A percentile compares a stretch with the other conserved stretches of the same genome.
phyloP scores from a whole-genome alignment of 2,797 vertebrate genomes.

The Dryobates pubescens region DNA sequence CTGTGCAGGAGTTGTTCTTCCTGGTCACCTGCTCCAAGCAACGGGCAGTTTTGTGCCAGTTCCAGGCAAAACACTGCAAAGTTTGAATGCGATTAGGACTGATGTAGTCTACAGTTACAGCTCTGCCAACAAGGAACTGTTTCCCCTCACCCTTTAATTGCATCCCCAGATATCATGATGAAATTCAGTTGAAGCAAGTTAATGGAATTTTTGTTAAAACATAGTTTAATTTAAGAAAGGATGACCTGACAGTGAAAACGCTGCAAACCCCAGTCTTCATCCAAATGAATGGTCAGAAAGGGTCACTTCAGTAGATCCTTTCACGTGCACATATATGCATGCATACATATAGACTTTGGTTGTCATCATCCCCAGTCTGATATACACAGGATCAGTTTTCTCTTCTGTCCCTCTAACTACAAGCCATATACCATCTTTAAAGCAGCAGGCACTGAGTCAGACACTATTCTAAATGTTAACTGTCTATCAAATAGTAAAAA shows the following conservation, averaged over 20 bases:
- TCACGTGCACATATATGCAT: background rate
- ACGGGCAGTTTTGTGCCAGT: background rate
- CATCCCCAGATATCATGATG: background rate
- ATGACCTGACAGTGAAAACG: background rate
- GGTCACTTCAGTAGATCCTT: background rate
- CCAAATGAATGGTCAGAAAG: background rate
- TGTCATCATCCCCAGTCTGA: background rate
- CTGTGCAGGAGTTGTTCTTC: background rate
- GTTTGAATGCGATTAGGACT: background rate
- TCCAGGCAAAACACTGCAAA: background rate
- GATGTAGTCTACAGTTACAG: background rate
- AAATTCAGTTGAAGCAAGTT: background rate
- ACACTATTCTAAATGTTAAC: background rate
- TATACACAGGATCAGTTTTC: background rate
- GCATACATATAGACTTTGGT: background rate
- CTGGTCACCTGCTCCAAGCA: background rate
- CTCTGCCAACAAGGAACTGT: background rate
- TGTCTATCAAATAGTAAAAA: background rate
- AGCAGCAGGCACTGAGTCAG: background rate
- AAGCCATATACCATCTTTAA: background rate
- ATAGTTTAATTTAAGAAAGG: background rate
- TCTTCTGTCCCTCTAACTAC: background rate
- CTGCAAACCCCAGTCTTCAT: background rate
- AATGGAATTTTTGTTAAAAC: background rate
- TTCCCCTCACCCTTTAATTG: background rate